phyloP scores from a whole-genome alignment of 2,797 vertebrate genomes.

The Anguilla obscura region DNA sequence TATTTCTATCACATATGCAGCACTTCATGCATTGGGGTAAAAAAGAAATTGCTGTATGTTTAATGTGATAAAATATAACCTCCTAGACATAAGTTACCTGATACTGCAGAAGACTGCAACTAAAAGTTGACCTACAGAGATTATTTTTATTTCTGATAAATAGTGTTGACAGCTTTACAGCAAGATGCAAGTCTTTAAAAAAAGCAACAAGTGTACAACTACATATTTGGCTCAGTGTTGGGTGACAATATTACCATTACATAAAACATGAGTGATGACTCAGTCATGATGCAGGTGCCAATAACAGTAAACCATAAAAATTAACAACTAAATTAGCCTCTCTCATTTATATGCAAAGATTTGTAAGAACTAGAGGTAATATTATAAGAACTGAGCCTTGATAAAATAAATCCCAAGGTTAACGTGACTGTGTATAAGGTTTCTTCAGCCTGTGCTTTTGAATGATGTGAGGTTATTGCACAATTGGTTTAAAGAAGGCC shows the following conservation, averaged over 20 bases:
- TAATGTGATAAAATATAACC: constrained; percentile 40
- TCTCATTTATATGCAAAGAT: constrained; percentile 7
- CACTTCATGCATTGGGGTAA: constrained; percentile 24
- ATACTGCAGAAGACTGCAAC: constrained; percentile 49
- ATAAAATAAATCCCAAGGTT: not conserved
- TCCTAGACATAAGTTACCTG: constrained; percentile 40
- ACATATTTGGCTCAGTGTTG: constrained; percentile 50
- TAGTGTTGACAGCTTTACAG: constrained; percentile 67
- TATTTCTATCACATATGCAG: constrained; percentile 19
- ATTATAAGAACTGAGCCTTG: not conserved
- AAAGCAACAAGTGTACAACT: constrained; percentile 50
- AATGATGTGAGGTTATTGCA: constrained; percentile 16
- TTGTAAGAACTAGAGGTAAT: not conserved
- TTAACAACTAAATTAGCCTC: constrained; percentile 50
- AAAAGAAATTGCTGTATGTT: constrained; percentile 33
- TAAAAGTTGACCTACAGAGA: constrained; percentile 51
- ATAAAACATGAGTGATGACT: constrained; percentile 63
- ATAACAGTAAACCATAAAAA: constrained; percentile 53
- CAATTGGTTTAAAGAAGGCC: not conserved
- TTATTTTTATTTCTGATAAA: constrained; percentile 61
- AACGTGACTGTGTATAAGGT: not conserved
- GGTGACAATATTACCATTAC: constrained; percentile 58
- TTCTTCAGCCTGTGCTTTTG: not conserved
- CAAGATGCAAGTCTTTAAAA: constrained; percentile 61
- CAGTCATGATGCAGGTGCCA: constrained; percentile 51